Evolutionary conservation across 2,797 vertebrate genomes (phyloP), one percentile per base, ranked within the genome.

Genomic region (Eupleurogrammus muticus): DNA sequence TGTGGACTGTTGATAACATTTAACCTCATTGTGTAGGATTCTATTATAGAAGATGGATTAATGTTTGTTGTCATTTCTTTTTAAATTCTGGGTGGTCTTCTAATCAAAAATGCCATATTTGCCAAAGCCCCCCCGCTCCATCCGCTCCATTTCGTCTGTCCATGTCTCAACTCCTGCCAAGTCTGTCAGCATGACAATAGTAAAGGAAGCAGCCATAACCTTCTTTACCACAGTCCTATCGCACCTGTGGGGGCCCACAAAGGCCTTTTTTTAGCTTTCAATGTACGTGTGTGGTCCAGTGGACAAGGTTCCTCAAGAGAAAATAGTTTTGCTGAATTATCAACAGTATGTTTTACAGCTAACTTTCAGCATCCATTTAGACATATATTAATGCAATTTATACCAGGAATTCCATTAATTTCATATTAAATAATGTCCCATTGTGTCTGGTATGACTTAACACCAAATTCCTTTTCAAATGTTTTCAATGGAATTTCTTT

Each of bases 31-130:
- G 20, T 72, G 48, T 61, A 51, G 66, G 79, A n/a, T 48, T 66
- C 73, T 57, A 17, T n/a, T 55, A 42, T 23, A 50, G 60, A 64
- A 67, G 57, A 32, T 73, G 67, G 75, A 66, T 76, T 51, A 34
- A 1, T 64, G 13, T 78, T 73, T 73, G 52, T 66, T 72, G 69
- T 35, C 14, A 55, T 69, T 21, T 34, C 34, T 62, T 78, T 78
- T 68, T 12, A 34, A 48, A 49, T 44, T 78, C 75, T 91, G 87
- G 88, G 89, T 90, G 90, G 88, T 90, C 89, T 49, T 36, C n/a
- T 36, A 21, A 59, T 48, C 34, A 65, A 77, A 74, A 82, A 74
- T 82, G 70, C 23, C 52, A 70, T 79, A 77, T 78, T 82, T 81
- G 65, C 49, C 59, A 66, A 10, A 34, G 17, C 23, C 61, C 21